Conservation (phyloP, 2,888 invertebrate genomes). For the Plagodis dolabraria region DNA sequence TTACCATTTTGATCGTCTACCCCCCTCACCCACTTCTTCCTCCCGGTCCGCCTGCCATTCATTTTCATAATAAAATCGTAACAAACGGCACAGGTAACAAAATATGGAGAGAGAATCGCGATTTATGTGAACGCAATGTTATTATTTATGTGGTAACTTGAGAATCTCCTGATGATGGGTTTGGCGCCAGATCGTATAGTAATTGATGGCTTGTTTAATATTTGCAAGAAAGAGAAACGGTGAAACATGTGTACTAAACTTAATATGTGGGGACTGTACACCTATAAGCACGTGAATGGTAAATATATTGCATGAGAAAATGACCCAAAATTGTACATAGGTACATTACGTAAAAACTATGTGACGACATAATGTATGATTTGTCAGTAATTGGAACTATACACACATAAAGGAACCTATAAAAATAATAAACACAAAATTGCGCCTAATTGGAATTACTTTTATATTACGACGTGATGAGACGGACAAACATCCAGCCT, state of each 20-base stretch:
- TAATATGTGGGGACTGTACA: no score
- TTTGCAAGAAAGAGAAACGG: slow-evolving; percentile 6
- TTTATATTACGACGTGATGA: no score
- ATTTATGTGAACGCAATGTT: slow-evolving; percentile 76
- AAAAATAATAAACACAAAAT: no score
- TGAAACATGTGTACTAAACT: background rate
- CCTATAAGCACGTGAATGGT: background rate
- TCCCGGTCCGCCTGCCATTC: slow-evolving; percentile 73
- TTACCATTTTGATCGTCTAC: slow-evolving; percentile 66
- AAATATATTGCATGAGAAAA: no score
- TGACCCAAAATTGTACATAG: no score
- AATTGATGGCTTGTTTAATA: slow-evolving; percentile 20
- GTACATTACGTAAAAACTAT: no score
- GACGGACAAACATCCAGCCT: no score
- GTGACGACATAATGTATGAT: no score
- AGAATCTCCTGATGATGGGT: slow-evolving; percentile 57
- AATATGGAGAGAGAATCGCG: slow-evolving; percentile 80
- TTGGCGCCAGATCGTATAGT: slow-evolving; percentile 38
- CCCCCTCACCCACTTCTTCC: slow-evolving; percentile 46
- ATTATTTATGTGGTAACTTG: slow-evolving; percentile 76
- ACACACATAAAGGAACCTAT: no score
- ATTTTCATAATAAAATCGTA: slow-evolving; percentile 85
- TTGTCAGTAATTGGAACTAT: no score
- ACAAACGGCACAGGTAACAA: slow-evolving; percentile 83
- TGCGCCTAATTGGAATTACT: no score